Base-by-base conservation (phyloP, 2,113 vertebrate genomes). In the Antigone vipio region DNA sequence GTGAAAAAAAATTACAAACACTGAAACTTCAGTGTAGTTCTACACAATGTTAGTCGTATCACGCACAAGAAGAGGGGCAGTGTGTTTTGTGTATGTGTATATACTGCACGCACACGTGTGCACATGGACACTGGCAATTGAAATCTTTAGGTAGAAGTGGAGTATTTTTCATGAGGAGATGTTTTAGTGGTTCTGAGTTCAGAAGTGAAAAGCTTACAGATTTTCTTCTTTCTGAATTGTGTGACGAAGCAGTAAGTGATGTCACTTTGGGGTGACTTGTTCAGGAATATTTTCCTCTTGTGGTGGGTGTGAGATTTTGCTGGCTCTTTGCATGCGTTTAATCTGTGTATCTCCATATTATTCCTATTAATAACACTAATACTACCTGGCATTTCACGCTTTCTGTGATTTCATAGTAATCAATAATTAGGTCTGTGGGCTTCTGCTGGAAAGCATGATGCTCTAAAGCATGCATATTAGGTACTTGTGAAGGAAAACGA, bases 91-190 rank as follows among this genome's bases (percentile, higher is more conserved):
- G 15, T 32, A 10, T n/a, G 24, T 35, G 62, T 20, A 21, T 4
- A 8, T 9, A 8, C 2, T 40, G 58, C 4, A 6, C 22, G 4
- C 12, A 16, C 24, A n/a, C 0, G 0, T 0, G 32, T 18, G 11
- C 29, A 8, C 66, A 18, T 9, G 17, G 5, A 47, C 32, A 6
- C 34, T 6, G 32, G 7, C 42, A 50, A 0, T 23, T 66, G 3
- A 38, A 72, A 17, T 20, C 56, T 78, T 23, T 15, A 29, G 47
- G 40, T 42, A 12, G 66, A 79, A 83, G 29, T 14, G 45, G 63
- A 45, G 20, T 23, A 6, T 84, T 95, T 88, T 67, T n/a, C 12
- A 15, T 1, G 5, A 75, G 77, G 72, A 69, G 62, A 29, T 11
- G 32, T 38, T 69, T 45, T 12, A 52, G 7, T 1, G 12, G 30